A percentile compares a stretch with the other conserved stretches of the same genome.
phyloP scores from a whole-genome alignment of 2,888 invertebrate genomes.

The Micropterix aruncella region DNA sequence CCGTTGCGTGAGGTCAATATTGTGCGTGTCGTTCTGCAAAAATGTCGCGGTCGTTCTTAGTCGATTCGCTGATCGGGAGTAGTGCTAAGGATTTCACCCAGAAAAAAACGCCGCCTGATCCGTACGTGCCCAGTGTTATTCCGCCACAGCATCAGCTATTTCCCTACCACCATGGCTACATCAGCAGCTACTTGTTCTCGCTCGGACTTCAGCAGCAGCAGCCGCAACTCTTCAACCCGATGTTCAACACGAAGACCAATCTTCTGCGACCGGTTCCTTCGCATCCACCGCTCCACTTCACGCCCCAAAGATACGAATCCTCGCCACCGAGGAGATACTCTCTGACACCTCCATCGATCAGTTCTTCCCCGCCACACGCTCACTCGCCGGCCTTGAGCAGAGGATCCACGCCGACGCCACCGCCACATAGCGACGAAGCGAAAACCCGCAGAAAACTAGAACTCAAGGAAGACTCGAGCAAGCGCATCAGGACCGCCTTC shows the following conservation, averaged over 20 bases:
- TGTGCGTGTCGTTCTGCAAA: slow-evolving; percentile 15
- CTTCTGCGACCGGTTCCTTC: slow-evolving; percentile 29
- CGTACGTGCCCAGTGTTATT: slow-evolving; percentile 25
- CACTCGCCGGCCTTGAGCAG: slow-evolving; percentile 34
- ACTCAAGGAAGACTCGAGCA: slow-evolving; percentile 54
- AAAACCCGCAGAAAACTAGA: slow-evolving; percentile 32
- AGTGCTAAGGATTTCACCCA: slow-evolving; percentile 38
- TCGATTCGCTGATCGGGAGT: slow-evolving; percentile 64
- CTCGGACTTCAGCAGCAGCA: slow-evolving; percentile 48
- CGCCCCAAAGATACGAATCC: slow-evolving; percentile 5
- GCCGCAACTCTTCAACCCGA: slow-evolving; percentile 34
- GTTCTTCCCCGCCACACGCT: slow-evolving; percentile 29
- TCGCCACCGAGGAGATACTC: slow-evolving; percentile 18
- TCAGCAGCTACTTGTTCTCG: slow-evolving; percentile 48
- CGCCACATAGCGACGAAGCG: slow-evolving; percentile 30
- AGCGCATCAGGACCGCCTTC: slow-evolving; percentile 86
- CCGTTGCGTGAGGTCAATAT: not conserved
- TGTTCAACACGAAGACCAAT: slow-evolving; percentile 30
- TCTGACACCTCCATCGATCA: slow-evolving; percentile 26
- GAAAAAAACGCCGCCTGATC: slow-evolving; percentile 26
- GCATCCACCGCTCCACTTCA: slow-evolving; percentile 9
- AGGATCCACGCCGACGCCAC: slow-evolving; percentile 40
- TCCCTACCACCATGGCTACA: slow-evolving; percentile 49
- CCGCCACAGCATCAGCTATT: slow-evolving; percentile 35
- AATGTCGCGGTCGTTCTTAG: slow-evolving; percentile 73